A percentile compares a stretch with the other conserved stretches of the same genome.
Evolutionary conservation across 2,888 invertebrate species (phyloP).

Genomic region (Meganola albula): DNA sequence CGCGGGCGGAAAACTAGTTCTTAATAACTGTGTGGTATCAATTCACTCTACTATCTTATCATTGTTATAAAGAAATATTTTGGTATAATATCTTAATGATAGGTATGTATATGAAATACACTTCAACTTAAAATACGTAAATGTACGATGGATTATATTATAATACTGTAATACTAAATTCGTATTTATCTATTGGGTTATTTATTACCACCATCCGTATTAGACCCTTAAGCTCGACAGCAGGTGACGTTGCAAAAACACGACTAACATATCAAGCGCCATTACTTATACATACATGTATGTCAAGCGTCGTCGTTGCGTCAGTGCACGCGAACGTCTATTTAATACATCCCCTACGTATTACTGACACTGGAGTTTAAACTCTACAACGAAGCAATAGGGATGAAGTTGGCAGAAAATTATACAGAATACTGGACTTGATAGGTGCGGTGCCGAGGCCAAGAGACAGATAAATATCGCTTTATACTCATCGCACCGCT

Average conservation of each 20-base stretch:
- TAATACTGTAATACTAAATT: no score
- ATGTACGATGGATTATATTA: no score
- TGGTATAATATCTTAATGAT: no score
- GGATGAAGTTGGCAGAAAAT: slow-evolving; percentile 13
- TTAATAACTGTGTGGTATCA: no score
- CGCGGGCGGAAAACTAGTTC: no score
- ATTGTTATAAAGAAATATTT: no score
- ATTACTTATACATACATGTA: slow-evolving; percentile 21
- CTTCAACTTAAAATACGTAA: no score
- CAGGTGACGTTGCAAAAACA: slow-evolving; percentile 11
- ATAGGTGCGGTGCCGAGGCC: slow-evolving; percentile 51
- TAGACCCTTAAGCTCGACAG: no score
- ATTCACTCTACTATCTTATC: no score
- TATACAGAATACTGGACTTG: slow-evolving; percentile 33
- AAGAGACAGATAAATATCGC: slow-evolving; percentile 59
- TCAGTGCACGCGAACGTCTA: slow-evolving; percentile 48
- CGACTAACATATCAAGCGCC: slow-evolving; percentile 15
- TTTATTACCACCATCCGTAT: no score
- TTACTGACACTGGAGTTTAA: slow-evolving; percentile 17
- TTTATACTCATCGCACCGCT: slow-evolving; percentile 49
- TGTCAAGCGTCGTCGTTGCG: slow-evolving; percentile 44
- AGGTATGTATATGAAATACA: no score
- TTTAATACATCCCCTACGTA: slow-evolving; percentile 31
- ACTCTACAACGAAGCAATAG: slow-evolving; percentile 23
- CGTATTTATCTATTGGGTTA: no score